Percentiles rank a stretch among this genome's conserved stretches.
phyloP scores from a whole-genome alignment of 2,797 vertebrate species.

The Anisognathus igniventris region DNA sequence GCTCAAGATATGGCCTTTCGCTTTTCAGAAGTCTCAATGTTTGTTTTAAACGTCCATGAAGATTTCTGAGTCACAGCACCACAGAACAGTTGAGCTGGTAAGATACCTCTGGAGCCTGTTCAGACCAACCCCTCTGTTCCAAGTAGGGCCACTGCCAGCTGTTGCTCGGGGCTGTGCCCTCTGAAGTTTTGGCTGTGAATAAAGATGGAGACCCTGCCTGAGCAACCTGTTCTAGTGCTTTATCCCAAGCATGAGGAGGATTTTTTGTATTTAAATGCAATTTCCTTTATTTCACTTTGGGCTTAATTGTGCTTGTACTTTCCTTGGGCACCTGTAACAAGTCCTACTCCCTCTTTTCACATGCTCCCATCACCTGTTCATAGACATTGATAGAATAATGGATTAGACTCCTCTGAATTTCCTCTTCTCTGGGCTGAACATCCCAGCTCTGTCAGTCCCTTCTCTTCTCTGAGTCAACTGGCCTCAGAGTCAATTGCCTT shows the following conservation, averaged over 20 bases:
- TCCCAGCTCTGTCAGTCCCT: neutral
- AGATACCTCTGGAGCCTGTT: neutral
- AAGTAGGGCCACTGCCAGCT: neutral
- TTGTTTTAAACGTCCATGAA: neutral
- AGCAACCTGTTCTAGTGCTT: neutral
- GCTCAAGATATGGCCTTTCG: neutral
- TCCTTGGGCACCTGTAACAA: neutral
- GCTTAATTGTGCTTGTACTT: neutral
- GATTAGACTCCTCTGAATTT: neutral
- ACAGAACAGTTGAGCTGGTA: neutral
- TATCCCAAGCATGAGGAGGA: neutral
- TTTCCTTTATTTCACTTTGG: neutral
- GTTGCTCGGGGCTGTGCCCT: neutral
- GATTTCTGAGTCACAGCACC: neutral
- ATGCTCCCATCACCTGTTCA: neutral
- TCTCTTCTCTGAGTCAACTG: neutral
- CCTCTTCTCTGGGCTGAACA: neutral
- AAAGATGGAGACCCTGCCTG: neutral
- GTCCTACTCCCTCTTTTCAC: neutral
- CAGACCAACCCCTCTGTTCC: neutral
- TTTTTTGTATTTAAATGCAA: neutral
- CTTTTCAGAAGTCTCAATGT: neutral
- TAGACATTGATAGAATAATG: neutral
- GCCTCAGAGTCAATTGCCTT: neutral
- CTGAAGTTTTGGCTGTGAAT: neutral